Evolutionary conservation across 2,797 vertebrate species (phyloP).

Genomic region (Ptychadena robeensis): DNA sequence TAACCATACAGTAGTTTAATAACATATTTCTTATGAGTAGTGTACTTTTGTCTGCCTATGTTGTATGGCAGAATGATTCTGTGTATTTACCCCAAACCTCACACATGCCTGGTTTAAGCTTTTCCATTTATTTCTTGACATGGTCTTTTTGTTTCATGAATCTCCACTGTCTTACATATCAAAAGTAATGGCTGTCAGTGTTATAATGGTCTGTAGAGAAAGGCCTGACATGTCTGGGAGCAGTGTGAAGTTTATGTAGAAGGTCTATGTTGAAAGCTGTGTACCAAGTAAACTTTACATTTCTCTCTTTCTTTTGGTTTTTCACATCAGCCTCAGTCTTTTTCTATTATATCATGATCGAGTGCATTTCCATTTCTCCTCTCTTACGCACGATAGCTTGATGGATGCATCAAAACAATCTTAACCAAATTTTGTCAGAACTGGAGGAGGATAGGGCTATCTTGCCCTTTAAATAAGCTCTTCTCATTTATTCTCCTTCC

Average conservation of each 20-base stretch:
- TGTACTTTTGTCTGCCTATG: too few species aligned
- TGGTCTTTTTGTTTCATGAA: neutral
- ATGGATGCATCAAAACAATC: conserved; percentile 3
- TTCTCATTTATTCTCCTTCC: conserved; percentile 42
- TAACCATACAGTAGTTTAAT: too few species aligned
- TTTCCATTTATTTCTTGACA: neutral
- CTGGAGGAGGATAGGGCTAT: neutral
- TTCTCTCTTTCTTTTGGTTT: neutral
- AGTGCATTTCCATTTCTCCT: neutral
- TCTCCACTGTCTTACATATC: neutral
- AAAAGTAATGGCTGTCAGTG: neutral
- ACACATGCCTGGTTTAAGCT: neutral
- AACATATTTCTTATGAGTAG: too few species aligned
- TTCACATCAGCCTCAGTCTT: neutral
- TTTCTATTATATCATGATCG: conserved; percentile 1
- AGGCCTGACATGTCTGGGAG: neutral
- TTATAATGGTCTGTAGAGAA: neutral
- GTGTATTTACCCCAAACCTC: neutral
- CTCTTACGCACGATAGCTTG: conserved; percentile 4
- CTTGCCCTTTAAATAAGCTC: conserved; percentile 33
- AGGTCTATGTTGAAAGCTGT: neutral
- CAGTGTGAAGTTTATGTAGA: neutral
- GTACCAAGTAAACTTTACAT: neutral
- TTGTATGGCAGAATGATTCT: neutral
- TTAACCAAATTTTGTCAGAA: neutral